Evolutionary conservation across 2,113 vertebrate species (phyloP).

Genomic region (Nothoprocta pentlandii): DNA sequence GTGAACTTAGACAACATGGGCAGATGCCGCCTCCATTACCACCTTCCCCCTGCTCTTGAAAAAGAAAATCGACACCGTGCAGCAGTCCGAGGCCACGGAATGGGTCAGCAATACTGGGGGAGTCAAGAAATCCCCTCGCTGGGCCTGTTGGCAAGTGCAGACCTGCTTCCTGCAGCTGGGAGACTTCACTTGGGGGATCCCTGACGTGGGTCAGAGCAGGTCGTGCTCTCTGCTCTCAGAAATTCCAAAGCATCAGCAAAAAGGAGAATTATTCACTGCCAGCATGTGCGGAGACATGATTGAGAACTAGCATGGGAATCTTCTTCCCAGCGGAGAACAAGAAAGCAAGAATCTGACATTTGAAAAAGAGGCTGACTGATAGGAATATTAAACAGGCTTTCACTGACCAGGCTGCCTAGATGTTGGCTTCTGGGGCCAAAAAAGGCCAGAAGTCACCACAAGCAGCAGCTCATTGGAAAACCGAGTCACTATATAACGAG

Average conservation of each 20-base stretch:
- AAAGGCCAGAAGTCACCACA: background rate
- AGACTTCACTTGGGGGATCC: background rate
- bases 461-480: background rate
- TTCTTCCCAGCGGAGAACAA: background rate
- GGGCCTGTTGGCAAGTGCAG: background rate
- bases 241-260: conserved; percentile 23
- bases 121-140: background rate
- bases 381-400: conserved; percentile 1
- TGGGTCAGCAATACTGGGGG: background rate
- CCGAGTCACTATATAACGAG: background rate
- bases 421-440: background rate
- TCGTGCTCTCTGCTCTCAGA: background rate
- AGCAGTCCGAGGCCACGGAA: background rate
- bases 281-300: background rate
- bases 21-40: background rate
- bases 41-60: background rate
- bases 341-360: background rate
- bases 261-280: background rate
- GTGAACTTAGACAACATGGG: background rate
- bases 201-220: background rate
- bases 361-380: background rate
- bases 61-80: background rate
- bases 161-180: conserved; percentile 9
- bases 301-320: background rate
- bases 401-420: accelerated